Evolutionary conservation across 2,113 vertebrate species (phyloP).

Genomic region (Meles meles): DNA sequence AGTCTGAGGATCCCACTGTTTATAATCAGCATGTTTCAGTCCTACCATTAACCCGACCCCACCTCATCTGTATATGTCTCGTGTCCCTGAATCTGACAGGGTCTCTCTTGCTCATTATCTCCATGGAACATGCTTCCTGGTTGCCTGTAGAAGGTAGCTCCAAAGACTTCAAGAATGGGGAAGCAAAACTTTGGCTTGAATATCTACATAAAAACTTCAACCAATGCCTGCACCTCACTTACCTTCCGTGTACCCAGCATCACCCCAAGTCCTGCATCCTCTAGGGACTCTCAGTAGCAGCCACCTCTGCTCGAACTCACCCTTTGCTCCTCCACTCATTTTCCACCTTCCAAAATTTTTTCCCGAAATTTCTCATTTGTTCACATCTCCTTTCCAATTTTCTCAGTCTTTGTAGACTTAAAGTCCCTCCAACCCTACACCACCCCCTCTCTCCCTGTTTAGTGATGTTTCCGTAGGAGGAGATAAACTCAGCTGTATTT

Average conservation of each 20-base stretch:
- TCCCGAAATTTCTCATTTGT: background rate
- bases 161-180: background rate
- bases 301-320: background rate
- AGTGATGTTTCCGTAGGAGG: background rate
- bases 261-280: background rate
- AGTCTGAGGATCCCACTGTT: background rate
- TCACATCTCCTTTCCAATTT: background rate
- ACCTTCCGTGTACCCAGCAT: background rate
- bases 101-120: background rate
- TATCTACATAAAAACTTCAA: background rate
- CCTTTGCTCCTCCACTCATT: background rate
- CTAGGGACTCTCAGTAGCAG: background rate
- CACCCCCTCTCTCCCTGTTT: background rate
- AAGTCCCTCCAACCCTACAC: background rate
- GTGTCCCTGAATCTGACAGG: background rate
- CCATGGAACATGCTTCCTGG: background rate
- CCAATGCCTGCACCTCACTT: background rate
- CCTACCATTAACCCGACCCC: background rate
- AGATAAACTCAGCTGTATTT: background rate
- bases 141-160: background rate
- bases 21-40: background rate
- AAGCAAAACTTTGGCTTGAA: background rate
- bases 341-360: background rate
- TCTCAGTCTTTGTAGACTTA: background rate
- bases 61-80: background rate